Conservation (phyloP, 2,797 vertebrate species). For the Molossus alvarezi region DNA sequence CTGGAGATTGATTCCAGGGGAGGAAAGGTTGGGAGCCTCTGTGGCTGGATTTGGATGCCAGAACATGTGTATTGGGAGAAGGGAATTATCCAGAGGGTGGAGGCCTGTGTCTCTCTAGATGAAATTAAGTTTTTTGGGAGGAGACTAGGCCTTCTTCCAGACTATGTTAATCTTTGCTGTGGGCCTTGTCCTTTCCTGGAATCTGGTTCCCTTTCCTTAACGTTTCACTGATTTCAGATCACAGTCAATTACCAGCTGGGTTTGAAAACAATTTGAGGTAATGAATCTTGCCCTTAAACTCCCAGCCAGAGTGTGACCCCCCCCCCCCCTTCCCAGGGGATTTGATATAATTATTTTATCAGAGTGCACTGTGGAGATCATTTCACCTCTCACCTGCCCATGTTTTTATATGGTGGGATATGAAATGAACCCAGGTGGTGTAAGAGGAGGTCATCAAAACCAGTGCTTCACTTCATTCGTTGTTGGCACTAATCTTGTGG, state of each 20-base stretch:
- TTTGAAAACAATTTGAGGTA: conserved; percentile 58
- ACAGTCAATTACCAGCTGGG: conserved; percentile 16
- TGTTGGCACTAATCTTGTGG: background rate
- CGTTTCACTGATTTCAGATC: conserved; percentile 60
- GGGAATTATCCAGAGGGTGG: background rate
- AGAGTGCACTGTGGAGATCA: background rate
- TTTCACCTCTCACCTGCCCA: background rate
- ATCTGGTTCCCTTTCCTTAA: conserved; percentile 62
- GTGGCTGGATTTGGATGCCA: conserved; percentile 34
- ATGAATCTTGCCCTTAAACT: conserved; percentile 27
- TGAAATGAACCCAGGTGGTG: background rate
- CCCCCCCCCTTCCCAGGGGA: background rate
- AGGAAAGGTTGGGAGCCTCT: background rate
- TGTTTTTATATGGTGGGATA: conserved; percentile 25
- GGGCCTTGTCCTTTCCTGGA: conserved; percentile 63
- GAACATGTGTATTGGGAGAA: background rate
- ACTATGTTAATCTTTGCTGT: conserved; percentile 56
- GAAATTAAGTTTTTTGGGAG: conserved; percentile 43
- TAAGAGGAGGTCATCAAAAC: background rate
- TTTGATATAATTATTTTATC: conserved; percentile 57
- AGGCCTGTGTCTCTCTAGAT: conserved; percentile 48
- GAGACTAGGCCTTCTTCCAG: background rate
- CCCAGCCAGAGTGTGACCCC: background rate
- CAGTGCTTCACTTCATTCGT: background rate
- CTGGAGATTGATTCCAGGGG: background rate